Evolutionary conservation across 2,113 vertebrate species (phyloP).

Genomic region (Equus przewalskii): DNA sequence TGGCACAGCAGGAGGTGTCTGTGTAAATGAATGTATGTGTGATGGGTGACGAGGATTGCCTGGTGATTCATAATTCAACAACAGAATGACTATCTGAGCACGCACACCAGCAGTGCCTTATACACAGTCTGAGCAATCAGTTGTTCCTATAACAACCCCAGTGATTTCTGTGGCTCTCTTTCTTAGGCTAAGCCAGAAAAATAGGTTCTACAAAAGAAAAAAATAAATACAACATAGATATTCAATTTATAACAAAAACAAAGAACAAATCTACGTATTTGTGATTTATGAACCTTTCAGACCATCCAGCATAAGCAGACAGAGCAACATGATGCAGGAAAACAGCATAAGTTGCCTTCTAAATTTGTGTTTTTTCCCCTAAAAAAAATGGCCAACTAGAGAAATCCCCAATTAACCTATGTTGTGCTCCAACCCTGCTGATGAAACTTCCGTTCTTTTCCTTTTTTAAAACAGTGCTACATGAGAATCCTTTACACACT

Average conservation of each 20-base stretch:
- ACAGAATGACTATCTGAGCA: not conserved
- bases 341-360: not conserved
- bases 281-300: not conserved
- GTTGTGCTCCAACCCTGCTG: not conserved
- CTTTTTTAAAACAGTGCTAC: constrained; percentile 43
- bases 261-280: not conserved
- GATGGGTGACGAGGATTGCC: not conserved
- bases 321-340: not conserved
- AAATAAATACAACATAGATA: not conserved
- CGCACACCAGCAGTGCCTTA: not conserved
- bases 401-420: constrained; percentile 73
- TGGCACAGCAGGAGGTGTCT: not conserved
- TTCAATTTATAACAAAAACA: constrained; percentile 26
- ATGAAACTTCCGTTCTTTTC: not conserved
- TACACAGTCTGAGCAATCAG: not conserved
- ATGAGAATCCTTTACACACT: constrained; percentile 43
- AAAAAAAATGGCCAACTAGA: constrained; percentile 54
- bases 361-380: not conserved
- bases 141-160: not conserved
- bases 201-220: not conserved
- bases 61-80: not conserved
- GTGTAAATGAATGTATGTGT: not conserved
- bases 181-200: not conserved
- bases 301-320: not conserved
- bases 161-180: not conserved